Evolutionary conservation across 2,113 vertebrate species (phyloP), one percentile per base, ranked within the genome.

Genomic region (Phaethon lepturus): DNA sequence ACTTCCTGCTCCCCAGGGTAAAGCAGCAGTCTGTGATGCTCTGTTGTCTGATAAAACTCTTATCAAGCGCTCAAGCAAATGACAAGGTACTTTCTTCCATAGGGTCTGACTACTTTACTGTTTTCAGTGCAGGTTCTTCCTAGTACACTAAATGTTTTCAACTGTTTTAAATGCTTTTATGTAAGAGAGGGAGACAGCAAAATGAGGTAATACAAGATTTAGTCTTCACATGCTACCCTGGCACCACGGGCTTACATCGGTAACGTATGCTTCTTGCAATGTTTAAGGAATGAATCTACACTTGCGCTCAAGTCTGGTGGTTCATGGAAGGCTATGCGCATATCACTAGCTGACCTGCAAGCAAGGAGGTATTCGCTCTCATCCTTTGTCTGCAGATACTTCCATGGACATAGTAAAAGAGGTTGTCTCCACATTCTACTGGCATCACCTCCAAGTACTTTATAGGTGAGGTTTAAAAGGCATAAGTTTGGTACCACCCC

Each of bases 391-490:
- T 99, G 98, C 73, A 93, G 98, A 94, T 99, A 99, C 93, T 97
- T 98, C 98, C 98, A 53, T 98, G 98, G 95, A 99, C 98, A 76
- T 98, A 99, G 45, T 98, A 98, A 95, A 99, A 99, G 96, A 99
- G 96, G 93, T 98, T 98, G 96, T 98, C 98, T 97, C 99, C 99
- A 52, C 98, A 98, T 49, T 98, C 98, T 86, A 98, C 98, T 14
- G 98, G 99, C 98, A 50, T 99, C 90, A 50, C 99, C 99, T 99
- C 85, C 25, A 97, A 77, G 52, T 4, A 93, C 4, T 17, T 82
- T 11, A 28, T 3, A 56, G 12, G 25, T 2, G 49, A 60, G 53
- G n/a, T 29, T 15, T 13, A 18, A 45, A 47, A 76, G 71, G 44
- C 0, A 10, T 14, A 40, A 33, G 23, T 33, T 40, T 69, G 47